These are phyloP conservation scores for Helostoma temminkii DNA, from an alignment of 2,797 vertebrate genomes.

Conservation along the genomic window DNA sequence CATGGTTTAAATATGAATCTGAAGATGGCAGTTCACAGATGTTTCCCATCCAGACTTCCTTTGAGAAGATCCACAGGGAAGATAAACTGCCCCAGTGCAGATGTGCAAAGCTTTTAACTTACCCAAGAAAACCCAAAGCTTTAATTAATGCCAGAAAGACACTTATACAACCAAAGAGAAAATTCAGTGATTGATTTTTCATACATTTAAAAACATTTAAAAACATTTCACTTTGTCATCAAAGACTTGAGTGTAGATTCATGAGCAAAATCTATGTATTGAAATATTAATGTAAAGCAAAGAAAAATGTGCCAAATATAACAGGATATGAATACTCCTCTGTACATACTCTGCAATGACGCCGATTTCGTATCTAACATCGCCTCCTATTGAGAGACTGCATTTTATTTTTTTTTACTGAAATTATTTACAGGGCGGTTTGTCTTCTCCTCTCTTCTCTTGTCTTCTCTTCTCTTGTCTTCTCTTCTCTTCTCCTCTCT, in stretches of 20 bases:
- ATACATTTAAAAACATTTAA: too few relatives aligned
- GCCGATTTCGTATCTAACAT: slow-evolving; percentile 22
- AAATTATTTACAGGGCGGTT: neutral
- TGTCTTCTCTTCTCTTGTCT: slow-evolving; percentile 1
- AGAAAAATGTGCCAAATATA: neutral
- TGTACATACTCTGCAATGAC: slow-evolving; percentile 29
- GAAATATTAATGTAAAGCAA: neutral
- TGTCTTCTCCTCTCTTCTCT: neutral
- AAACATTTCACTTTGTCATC: too few relatives aligned
- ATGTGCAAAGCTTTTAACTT: too few relatives aligned
- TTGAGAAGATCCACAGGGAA: too few relatives aligned
- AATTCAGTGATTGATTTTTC: too few relatives aligned
- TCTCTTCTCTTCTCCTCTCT: slow-evolving; percentile 11
- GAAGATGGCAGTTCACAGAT: too few relatives aligned
- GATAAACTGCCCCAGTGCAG: too few relatives aligned
- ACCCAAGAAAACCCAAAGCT: too few relatives aligned
- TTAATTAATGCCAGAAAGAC: too few relatives aligned
- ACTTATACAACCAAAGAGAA: too few relatives aligned
- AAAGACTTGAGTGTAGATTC: too few relatives aligned
- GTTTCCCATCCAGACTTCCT: neutral
- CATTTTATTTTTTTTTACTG: neutral
- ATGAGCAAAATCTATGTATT: neutral
- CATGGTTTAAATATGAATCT: too few relatives aligned
- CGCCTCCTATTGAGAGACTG: neutral
- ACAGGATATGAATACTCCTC: neutral